Evolutionary conservation across 2,888 invertebrate species (phyloP).

Genomic region (Subacronicta megacephala): DNA sequence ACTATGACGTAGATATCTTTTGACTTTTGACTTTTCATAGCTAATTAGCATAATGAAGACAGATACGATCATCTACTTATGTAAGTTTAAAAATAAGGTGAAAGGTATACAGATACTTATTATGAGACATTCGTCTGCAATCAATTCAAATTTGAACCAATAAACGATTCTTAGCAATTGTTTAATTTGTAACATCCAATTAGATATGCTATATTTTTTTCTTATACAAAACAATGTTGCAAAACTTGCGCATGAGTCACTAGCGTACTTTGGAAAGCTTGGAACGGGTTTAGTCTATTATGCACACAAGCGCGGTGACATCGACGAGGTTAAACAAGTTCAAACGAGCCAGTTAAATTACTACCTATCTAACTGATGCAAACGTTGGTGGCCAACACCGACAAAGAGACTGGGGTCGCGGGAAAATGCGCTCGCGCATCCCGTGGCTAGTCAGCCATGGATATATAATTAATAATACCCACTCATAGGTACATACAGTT

Average conservation of each 20-base stretch:
- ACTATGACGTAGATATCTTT: conserved; percentile 20
- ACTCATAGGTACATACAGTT: no score
- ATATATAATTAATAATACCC: background rate
- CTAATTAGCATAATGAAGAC: conserved; percentile 4
- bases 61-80: no score
- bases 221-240: conserved; percentile 10
- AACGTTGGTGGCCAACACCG: conserved; percentile 11
- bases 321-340: conserved; percentile 42
- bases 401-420: background rate
- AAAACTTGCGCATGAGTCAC: conserved; percentile 46
- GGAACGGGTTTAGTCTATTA: conserved; percentile 45
- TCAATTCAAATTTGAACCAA: no score
- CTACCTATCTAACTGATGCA: conserved; percentile 27
- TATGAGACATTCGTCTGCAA: no score
- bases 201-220: no score
- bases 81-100: no score
- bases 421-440: no score
- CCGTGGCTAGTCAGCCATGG: background rate
- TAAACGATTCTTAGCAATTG: no score
- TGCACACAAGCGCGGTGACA: conserved; percentile 39
- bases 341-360: conserved; percentile 34
- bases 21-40: conserved; percentile 35
- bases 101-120: no score
- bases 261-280: conserved; percentile 36
- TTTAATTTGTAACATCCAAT: no score